Evolutionary conservation across 2,888 invertebrate genomes (phyloP), one percentile per base, ranked within the genome.

Genomic region (Pecten maximus): DNA sequence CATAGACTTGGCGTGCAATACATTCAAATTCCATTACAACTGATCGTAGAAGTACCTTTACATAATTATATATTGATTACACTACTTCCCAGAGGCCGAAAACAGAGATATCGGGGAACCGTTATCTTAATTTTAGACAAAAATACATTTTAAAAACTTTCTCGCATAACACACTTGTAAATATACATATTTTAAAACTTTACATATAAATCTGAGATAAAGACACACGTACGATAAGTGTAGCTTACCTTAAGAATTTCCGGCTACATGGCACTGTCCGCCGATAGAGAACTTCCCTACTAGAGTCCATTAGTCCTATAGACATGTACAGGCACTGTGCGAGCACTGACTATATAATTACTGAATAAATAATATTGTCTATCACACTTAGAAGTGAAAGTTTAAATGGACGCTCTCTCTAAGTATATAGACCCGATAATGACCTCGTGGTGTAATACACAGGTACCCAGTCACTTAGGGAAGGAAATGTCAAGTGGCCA

Each of bases 391-490:
- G 74, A 28, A 74, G 74, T 74, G 74, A 74, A 35, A 74, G 74
- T 74, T 74, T 74, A 74, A 74, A 74, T 74, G 74, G 74, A 10
- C 74, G 74, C 28, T 54, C 8, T 44, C 8, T 12, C 50, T 54
- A 74, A 19, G 12, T 74, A 60, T 60, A 28, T 60, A 60, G 60
- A 60, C n/a, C 3, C n/a, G 16, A 28, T 28, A 28, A 74, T 74
- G 35, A 35, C 28, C 74, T 54, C 2, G 12, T 10, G 28, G 74
- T 74, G 74, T 74, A 28, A 74, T 74, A 16, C 6, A 74, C 74
- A 74, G 74, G 74, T 74, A 28, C 28, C 28, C 74, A 60, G 60
- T n/a, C 60, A 74, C 74, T 74, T 74, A 74, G 74, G 28, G 74
- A 35, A 28, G 23, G 19, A 1, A 74, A 35, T 74, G 74, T 74